Evolutionary conservation across 2,888 invertebrate species (phyloP), one percentile per base, ranked within the genome.

Genomic region (Pyrocoelia pectoralis): DNA sequence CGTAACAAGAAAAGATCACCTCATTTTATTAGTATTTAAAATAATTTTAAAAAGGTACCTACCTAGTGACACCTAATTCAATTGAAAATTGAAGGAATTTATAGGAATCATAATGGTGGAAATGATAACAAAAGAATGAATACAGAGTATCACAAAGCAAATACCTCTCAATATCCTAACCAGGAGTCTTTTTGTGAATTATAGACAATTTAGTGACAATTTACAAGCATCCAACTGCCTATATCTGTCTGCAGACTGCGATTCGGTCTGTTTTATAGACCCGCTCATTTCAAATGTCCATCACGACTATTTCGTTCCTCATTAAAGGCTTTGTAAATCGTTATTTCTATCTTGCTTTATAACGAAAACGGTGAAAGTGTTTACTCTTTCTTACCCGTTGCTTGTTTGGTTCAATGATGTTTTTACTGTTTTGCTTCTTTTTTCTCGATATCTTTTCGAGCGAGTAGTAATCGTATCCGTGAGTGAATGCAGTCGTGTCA

Each of bases 261-360:
- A 74, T 76, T 72, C 71, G 72, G 69, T 67, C 71, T 76, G 72
- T 72, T 78, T 79, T 79, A 79, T 74, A 66, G 70, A 63, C 69
- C 68, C 70, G 84, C 83, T 85, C 85, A 85, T 85, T 85, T 83
- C 81, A 83, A 84, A 85, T 85, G 86, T 86, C 86, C 86, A 86
- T 87, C 86, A 86, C 84, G 85, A 83, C 86, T 83, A 86, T 86
- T 86, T 85, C 81, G 81, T 81, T 82, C 80, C 83, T 85, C 86
- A 86, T 87, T 87, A 86, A 85, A 85, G 85, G 84, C 84, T 83
- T 81, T 82, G 83, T 83, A 85, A 86, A 85, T 85, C 84, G 85
- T 72, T 72, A 67, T 66, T 67, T 64, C 61, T 64, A 55, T 71
- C 71, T 69, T 69, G 68, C 66, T 71, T 65, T 62, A 60, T 57